Evolutionary conservation across 2,113 vertebrate species (phyloP), one percentile per base, ranked within the genome.

Genomic region (Atherinomorus stipes): DNA sequence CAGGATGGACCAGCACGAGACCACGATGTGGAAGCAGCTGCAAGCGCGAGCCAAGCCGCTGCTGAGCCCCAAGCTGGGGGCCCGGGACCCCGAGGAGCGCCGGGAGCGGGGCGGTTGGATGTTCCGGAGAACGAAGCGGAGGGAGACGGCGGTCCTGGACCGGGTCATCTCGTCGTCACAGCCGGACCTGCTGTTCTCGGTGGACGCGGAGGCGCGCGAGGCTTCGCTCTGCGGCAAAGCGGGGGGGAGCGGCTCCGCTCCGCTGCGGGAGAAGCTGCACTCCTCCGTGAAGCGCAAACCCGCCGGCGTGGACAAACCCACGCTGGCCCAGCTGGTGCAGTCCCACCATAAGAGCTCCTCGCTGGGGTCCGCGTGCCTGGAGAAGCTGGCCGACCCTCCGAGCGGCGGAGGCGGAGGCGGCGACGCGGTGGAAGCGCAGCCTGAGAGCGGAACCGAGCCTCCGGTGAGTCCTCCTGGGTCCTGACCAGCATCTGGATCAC

Each of bases 121-220:
- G 91, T 92, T 93, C 81, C 92, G 89, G 56, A 95, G 84, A 88
- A 94, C 92, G 61, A 91, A 88, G 52, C 86, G 93, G 74, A 89
- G 84, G 75, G 91, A 89, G 26, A 90, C 91, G 59, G 94, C 81
- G 45, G 93, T 77, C 63, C 88, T 96, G 76, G 95, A 96, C 84
- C 93, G 96, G 16, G 92, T 94, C 44, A 94, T 97, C 64, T 97
- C 96, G 1, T 95, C 95, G 22, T 97, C 97, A 0, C 96, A 97
- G 85, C 97, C 97, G 65, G 96, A 97, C 74, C 91, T 97, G 51
- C 93, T 94, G 85, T 95, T 93, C 91, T 65, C 95, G 19, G 90
- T 88, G 53, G 85, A 90, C 16, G 75, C 79, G 3, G 94, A 93
- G 37, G 37, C 81, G 3, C 71, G 57, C 53, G 92, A 12, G 70